Base-by-base conservation (phyloP, 2,797 vertebrate species). In the Xiphorhynchus erythropygius region DNA sequence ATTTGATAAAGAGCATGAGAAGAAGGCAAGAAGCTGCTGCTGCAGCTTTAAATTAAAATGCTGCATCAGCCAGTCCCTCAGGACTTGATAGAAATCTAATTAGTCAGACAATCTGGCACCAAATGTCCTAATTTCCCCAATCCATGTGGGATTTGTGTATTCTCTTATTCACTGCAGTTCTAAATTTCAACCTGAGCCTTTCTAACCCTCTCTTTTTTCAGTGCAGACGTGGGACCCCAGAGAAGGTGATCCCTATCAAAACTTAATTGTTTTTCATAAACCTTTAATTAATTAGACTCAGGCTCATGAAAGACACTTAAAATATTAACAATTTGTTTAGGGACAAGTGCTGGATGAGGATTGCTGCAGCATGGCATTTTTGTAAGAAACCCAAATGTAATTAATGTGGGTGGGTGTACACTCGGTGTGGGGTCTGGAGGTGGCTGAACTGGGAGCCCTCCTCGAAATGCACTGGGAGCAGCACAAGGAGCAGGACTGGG, bases 61-160 rank as follows among this genome's bases (percentile, higher is more conserved):
- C 96, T 84, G 79, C 91, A 93, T 95, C 95, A 90, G 93, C 91
- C 71, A 88, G 90, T 96, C 93, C 97, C 97, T 89, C 53, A 16
- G 75, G 97, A 90, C 79, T 49, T 93, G 96, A 94, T 87, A 90
- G 96, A 96, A 96, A 98, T 97, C 96, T 96, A 97, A 96, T 97
- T 95, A 97, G 96, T 94, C 90, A 87, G 96, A 97, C 95, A 87
- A 96, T 90, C 96, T 94, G 96, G 95, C 96, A 97, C 96, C 92
- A 93, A 96, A 97, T 91, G 96, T 94, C 96, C 97, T 97, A 86
- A 93, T 96, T 95, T 96, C 89, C 96, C 89, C 93, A 84, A 53
- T 49, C 62, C 97, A 95, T 94, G 21, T 89, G 96, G 97, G 96
- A 97, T 77, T 44, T 28, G 96, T 76, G 91, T 77, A 94, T 96